Percentiles rank a stretch among this genome's conserved stretches.
phyloP scores from a whole-genome alignment of 2,797 vertebrate genomes.

The Myioborus melanocephalus region DNA sequence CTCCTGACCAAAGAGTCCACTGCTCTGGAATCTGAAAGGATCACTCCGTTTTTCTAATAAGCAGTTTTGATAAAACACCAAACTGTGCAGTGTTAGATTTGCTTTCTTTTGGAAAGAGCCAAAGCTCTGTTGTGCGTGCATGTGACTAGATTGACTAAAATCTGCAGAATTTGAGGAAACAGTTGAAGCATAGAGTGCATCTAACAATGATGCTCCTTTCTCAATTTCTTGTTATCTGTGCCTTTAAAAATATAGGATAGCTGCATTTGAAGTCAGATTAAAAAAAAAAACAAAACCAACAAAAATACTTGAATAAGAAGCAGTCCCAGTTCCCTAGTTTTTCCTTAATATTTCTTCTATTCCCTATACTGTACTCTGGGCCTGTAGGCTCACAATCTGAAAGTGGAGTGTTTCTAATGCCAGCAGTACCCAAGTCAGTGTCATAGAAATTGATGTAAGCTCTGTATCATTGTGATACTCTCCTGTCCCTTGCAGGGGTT shows the following conservation, averaged over 20 bases:
- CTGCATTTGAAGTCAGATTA: neutral
- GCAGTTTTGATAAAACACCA: neutral
- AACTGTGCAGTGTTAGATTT: neutral
- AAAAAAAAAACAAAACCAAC: neutral
- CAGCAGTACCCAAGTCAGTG: neutral
- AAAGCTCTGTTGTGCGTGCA: neutral
- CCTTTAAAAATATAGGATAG: neutral
- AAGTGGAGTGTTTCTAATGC: neutral
- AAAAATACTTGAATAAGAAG: neutral
- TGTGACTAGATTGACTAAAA: neutral
- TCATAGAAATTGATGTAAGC: slow-evolving; percentile 27
- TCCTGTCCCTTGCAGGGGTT: slow-evolving; percentile 30
- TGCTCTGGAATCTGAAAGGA: neutral
- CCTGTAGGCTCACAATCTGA: neutral
- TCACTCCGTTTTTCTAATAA: neutral
- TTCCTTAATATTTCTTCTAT: neutral
- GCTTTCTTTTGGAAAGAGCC: neutral
- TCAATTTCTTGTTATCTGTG: neutral
- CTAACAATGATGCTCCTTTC: neutral
- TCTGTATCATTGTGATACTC: slow-evolving; percentile 4
- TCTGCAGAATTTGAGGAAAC: neutral
- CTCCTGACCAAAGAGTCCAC: neutral
- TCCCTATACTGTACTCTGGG: neutral
- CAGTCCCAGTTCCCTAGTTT: neutral
- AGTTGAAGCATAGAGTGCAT: neutral